These are phyloP conservation scores for Stictonetta naevosa DNA, from an alignment of 2,113 vertebrate species.

Conservation along the genomic window DNA sequence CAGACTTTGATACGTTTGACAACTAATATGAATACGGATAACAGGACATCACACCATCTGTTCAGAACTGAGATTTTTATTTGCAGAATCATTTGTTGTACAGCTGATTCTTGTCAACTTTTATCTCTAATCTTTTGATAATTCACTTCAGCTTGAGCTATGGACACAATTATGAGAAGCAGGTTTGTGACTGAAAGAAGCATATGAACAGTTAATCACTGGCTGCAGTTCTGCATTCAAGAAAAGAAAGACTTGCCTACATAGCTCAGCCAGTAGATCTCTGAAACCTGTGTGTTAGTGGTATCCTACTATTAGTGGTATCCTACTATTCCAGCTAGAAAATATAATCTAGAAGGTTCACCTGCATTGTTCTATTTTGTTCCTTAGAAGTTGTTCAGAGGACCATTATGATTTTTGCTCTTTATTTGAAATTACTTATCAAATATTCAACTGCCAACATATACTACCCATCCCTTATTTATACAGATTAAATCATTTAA, in stretches of 20 bases:
- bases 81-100: not conserved
- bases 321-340: not conserved
- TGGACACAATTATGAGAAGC: not conserved
- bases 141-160: not conserved
- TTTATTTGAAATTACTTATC: not conserved
- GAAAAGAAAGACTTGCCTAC: not conserved
- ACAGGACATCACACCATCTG: slow-evolving; percentile 31
- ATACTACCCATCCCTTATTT: not conserved
- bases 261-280: not conserved
- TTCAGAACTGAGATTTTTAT: not conserved
- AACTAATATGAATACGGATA: not conserved
- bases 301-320: not conserved
- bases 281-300: not conserved
- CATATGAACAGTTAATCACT: not conserved
- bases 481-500: not conserved
- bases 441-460: not conserved
- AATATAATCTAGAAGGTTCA: not conserved
- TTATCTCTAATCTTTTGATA: not conserved
- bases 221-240: not conserved
- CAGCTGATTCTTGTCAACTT: slow-evolving; percentile 12
- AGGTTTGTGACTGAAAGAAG: not conserved
- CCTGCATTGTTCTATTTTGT: not conserved
- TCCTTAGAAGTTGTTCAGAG: not conserved
- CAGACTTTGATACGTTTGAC: slow-evolving; percentile 7
- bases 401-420: not conserved